Evolutionary conservation across 2,113 vertebrate genomes (phyloP).

Genomic region (Pycnonotus jocosus): DNA sequence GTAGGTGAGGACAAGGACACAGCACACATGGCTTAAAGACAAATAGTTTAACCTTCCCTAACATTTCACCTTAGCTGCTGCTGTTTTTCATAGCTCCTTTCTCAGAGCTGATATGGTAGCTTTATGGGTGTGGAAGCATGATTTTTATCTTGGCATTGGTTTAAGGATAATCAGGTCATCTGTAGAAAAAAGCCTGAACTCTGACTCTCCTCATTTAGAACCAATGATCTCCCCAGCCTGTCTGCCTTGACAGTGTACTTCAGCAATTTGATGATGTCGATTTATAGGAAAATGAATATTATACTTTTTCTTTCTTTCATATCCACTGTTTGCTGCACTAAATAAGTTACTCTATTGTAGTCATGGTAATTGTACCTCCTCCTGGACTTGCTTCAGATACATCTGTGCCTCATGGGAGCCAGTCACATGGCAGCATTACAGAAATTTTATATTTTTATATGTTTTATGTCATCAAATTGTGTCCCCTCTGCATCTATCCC

Average conservation of each 20-base stretch:
- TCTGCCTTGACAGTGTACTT: neutral
- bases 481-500: neutral
- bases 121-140: neutral
- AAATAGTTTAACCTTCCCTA: neutral
- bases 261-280: neutral
- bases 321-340: neutral
- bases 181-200: neutral
- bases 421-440: neutral
- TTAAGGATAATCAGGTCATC: neutral
- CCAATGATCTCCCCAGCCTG: neutral
- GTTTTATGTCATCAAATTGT: neutral
- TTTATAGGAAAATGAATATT: neutral
- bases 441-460: neutral
- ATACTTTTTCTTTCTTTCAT: neutral
- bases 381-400: neutral
- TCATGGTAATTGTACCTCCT: rapidly evolving
- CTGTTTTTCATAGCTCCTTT: neutral
- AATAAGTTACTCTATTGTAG: neutral
- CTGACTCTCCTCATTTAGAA: neutral
- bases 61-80: neutral
- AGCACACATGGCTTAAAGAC: neutral
- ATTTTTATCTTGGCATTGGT: neutral
- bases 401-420: neutral
- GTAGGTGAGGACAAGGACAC: neutral
- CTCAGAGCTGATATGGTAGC: neutral